Percentiles rank a stretch among this genome's conserved stretches.
phyloP scores from a whole-genome alignment of 2,113 vertebrate species.

The Mobula hypostoma region DNA sequence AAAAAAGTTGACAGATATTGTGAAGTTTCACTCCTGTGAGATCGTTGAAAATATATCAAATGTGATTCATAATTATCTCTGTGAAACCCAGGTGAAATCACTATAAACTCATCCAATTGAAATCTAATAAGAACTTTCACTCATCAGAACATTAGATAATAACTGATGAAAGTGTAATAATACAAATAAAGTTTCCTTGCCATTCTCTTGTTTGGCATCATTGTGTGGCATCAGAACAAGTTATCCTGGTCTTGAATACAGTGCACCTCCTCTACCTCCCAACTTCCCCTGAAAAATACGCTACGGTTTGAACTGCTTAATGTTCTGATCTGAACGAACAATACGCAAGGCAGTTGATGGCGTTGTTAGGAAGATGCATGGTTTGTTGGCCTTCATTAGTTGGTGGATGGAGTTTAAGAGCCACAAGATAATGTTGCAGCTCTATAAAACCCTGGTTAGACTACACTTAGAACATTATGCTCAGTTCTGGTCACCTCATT shows the following conservation, averaged over 20 bases:
- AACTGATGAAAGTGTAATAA: background rate
- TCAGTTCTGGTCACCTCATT: too few relatives aligned
- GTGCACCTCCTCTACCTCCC: background rate
- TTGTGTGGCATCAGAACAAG: background rate
- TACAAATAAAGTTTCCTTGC: background rate
- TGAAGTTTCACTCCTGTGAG: background rate
- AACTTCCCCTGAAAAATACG: background rate
- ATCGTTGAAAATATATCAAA: background rate
- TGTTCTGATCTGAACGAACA: too few relatives aligned
- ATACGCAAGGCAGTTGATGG: background rate
- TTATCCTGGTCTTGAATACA: background rate
- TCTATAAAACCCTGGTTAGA: too few relatives aligned
- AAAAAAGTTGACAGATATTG: background rate
- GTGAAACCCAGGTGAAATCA: background rate
- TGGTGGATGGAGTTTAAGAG: too few relatives aligned
- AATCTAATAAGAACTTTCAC: background rate
- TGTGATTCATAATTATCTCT: background rate
- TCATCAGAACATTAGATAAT: background rate
- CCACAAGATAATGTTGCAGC: too few relatives aligned
- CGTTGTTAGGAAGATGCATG: background rate
- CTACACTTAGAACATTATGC: too few relatives aligned
- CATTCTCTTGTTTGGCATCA: background rate
- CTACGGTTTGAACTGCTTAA: background rate
- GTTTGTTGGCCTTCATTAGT: too few relatives aligned
- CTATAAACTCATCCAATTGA: background rate